These are phyloP conservation scores for Strigamia crassipes DNA, from an alignment of 2,888 invertebrate genomes.

Conservation along the genomic window DNA sequence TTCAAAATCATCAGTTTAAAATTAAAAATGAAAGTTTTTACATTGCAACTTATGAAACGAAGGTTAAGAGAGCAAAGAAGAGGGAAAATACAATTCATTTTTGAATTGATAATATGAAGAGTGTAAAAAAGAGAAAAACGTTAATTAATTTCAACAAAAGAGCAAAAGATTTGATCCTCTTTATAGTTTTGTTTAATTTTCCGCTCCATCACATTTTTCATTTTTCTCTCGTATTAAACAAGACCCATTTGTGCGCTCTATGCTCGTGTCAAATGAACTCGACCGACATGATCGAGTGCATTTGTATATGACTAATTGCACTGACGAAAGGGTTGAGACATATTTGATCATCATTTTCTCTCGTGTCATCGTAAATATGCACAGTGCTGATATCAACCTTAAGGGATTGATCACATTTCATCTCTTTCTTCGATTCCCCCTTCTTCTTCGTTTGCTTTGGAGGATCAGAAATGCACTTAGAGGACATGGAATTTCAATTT, in stretches of 20 bases:
- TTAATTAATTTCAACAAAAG: conserved; percentile 31
- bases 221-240: conserved; percentile 19
- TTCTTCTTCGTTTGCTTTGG: background rate
- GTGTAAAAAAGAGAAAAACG: background rate
- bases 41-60: background rate
- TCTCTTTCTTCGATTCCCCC: too few species aligned
- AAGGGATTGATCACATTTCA: conserved; percentile 16
- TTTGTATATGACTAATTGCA: conserved; percentile 14
- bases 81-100: background rate
- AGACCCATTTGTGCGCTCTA: conserved; percentile 31
- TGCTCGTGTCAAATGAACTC: conserved; percentile 36
- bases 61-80: background rate
- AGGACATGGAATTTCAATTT: conserved; percentile 20
- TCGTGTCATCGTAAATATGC: conserved; percentile 29
- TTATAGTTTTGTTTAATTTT: conserved; percentile 18
- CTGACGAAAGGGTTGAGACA: conserved; percentile 37
- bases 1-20: background rate
- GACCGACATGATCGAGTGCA: conserved; percentile 28
- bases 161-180: conserved; percentile 31
- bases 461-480: conserved; percentile 23
- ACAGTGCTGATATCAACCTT: conserved; percentile 20
- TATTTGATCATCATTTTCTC: conserved; percentile 13
- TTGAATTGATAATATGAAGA: background rate
- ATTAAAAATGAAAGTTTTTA: background rate
- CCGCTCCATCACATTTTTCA: conserved; percentile 33